Percentiles rank a stretch among this genome's conserved stretches.
These are phyloP conservation scores for Vanessa tameamea DNA, from an alignment of 1,140 invertebrate genomes.

Conservation along the genomic window DNA sequence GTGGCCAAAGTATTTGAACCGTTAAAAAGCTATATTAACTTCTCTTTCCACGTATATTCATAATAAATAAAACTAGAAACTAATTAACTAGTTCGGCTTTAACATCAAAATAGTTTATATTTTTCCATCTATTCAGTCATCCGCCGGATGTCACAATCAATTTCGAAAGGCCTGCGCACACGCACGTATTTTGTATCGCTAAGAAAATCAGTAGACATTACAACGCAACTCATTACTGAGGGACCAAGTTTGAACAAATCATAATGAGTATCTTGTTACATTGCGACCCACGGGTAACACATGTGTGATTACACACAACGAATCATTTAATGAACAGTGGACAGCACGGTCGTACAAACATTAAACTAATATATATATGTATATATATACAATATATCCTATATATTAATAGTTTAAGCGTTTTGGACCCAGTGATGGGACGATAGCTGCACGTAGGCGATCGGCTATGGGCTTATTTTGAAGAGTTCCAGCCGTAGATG, in stretches of 20 bases:
- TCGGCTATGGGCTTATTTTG: no score
- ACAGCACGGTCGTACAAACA: background rate
- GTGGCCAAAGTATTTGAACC: no score
- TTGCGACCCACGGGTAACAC: constrained; percentile 18
- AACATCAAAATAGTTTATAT: background rate
- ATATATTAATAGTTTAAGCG: no score
- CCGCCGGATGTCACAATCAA: constrained; percentile 32
- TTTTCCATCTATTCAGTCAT: background rate
- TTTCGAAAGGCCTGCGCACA: constrained; percentile 18
- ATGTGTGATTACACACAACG: constrained; percentile 19
- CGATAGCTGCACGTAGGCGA: no score
- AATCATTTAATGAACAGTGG: constrained; percentile 1
- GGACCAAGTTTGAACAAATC: constrained; percentile 24
- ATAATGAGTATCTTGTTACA: constrained; percentile 31
- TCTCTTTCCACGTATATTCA: no score
- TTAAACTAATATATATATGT: background rate
- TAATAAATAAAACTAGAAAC: no score
- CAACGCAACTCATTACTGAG: constrained; percentile 31
- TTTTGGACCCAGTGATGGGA: no score
- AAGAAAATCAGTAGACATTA: constrained; percentile 22
- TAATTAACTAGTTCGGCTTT: no score
- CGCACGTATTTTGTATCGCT: constrained; percentile 29
- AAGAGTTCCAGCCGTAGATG: no score
- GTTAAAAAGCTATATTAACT: no score
- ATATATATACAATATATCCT: no score